phyloP scores from a whole-genome alignment of 2,888 invertebrate species.

The Amphiduros pacificus region DNA sequence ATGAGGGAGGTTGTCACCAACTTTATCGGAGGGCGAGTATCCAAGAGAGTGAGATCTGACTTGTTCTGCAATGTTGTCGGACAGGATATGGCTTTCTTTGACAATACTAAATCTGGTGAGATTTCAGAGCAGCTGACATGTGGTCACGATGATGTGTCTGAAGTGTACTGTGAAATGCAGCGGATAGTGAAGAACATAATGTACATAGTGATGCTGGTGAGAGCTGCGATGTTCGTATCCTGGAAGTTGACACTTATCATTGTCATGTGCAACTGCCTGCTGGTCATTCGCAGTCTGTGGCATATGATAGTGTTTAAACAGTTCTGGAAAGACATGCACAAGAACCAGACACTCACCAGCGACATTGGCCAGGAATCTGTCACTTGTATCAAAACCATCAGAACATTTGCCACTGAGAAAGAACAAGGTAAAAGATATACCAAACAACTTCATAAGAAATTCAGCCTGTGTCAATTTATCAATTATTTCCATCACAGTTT shows the following conservation, averaged over 20 bases:
- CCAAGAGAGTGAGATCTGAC: neutral
- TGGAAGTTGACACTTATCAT: constrained; percentile 9
- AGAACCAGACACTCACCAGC: neutral
- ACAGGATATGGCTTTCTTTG: neutral
- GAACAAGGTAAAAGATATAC: constrained; percentile 5
- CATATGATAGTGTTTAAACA: too few species aligned
- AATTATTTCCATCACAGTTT: too few species aligned
- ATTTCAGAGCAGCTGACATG: too few species aligned
- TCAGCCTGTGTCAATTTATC: too few species aligned
- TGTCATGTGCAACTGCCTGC: constrained; percentile 3
- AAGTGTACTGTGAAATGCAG: too few species aligned
- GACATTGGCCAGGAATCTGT: constrained; percentile 7
- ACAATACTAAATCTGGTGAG: neutral
- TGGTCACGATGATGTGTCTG: too few species aligned
- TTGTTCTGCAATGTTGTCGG: neutral
- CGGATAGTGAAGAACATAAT: too few species aligned
- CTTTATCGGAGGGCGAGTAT: neutral
- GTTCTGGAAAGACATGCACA: neutral
- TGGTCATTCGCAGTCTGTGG: too few species aligned
- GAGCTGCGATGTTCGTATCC: neutral
- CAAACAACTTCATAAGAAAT: neutral
- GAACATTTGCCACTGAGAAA: constrained; percentile 9
- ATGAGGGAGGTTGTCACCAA: neutral
- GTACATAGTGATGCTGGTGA: too few species aligned
- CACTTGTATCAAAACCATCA: constrained; percentile 4